phyloP scores from a whole-genome alignment of 1,140 invertebrate species.

The Sinonovacula constricta region DNA sequence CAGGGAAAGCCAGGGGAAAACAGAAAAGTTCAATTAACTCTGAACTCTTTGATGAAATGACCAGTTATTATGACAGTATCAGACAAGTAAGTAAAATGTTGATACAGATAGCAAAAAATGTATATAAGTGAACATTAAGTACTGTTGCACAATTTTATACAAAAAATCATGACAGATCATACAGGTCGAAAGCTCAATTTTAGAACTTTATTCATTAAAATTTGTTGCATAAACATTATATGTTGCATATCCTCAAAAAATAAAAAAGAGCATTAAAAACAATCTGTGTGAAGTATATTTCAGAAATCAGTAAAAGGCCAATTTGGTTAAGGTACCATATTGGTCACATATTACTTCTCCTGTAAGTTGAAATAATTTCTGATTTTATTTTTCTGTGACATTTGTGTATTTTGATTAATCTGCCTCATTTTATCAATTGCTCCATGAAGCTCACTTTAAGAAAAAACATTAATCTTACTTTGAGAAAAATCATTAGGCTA shows the following conservation, averaged over 20 bases:
- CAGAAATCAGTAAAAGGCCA: too few relatives aligned
- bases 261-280: too few relatives aligned
- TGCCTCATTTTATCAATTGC: too few relatives aligned
- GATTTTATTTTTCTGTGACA: too few relatives aligned
- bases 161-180: neutral
- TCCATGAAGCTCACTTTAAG: too few relatives aligned
- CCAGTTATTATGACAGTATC: constrained; percentile 21
- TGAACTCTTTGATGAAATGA: constrained; percentile 40
- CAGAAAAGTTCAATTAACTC: constrained; percentile 9
- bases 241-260: neutral
- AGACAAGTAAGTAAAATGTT: constrained; percentile 20
- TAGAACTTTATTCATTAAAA: neutral
- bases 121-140: neutral
- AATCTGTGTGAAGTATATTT: too few relatives aligned
- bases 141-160: neutral
- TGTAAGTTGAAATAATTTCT: too few relatives aligned
- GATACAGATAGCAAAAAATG: neutral
- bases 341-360: too few relatives aligned
- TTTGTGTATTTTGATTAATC: too few relatives aligned
- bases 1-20: constrained; percentile 1
- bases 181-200: neutral
- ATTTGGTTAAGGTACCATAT: too few relatives aligned
- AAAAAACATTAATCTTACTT: too few relatives aligned
- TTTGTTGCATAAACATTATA: neutral
- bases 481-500: too few relatives aligned